phyloP scores from a whole-genome alignment of 1,140 invertebrate genomes.

The Leptopilina clavipes region DNA sequence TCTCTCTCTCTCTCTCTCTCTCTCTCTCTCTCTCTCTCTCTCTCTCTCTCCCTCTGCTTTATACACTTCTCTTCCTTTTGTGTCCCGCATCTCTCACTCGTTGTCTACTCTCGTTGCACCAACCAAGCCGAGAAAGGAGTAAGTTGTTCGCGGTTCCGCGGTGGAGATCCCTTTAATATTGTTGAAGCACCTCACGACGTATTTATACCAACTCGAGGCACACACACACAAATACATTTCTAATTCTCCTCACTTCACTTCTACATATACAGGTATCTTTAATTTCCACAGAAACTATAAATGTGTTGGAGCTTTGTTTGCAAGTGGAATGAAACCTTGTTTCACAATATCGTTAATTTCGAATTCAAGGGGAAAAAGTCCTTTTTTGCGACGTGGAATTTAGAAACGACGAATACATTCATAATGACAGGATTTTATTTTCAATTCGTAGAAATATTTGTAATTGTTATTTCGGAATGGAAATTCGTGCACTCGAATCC shows the following conservation, averaged over 20 bases:
- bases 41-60: constrained; percentile 36
- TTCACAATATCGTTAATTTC: constrained; percentile 47
- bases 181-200: constrained; percentile 49
- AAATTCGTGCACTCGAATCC: no score
- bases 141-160: constrained; percentile 70
- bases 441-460: no score
- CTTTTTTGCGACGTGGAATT: no score
- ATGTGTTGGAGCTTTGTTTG: constrained; percentile 9
- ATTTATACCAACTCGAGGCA: constrained; percentile 27
- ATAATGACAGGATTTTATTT: no score
- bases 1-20: constrained; percentile 25
- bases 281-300: not conserved
- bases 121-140: constrained; percentile 50
- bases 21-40: constrained; percentile 15
- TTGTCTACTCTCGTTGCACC: constrained; percentile 39
- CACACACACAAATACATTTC: no score
- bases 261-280: not conserved
- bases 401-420: no score
- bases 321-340: not conserved
- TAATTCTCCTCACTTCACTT: no score
- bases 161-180: constrained; percentile 64
- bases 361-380: constrained; percentile 41
- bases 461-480: no score
- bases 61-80: constrained; percentile 15
- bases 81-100: constrained; percentile 38